Conservation (phyloP, 2,113 vertebrate species). For the Pleuronectes platessa region DNA sequence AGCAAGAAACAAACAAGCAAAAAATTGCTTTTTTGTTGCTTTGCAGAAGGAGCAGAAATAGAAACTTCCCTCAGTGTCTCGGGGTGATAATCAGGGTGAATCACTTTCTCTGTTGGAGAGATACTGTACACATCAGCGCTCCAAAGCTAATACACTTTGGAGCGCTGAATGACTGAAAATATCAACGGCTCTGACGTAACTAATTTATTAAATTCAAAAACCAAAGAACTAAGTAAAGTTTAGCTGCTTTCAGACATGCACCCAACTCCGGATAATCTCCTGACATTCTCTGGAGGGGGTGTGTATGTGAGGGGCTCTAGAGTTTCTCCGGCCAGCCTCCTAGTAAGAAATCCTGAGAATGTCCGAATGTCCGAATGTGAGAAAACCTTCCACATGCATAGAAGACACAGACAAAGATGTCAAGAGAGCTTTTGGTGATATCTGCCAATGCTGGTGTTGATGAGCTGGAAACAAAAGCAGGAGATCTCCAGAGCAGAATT, state of each 20-base stretch:
- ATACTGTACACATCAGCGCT: neutral
- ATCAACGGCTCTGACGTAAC: neutral
- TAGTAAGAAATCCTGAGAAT: no score
- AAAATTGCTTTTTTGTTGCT: slow-evolving; percentile 19
- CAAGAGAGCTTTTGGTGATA: no score
- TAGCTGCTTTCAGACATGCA: neutral
- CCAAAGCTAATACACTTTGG: neutral
- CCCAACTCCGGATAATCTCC: neutral
- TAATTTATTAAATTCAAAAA: slow-evolving; percentile 10
- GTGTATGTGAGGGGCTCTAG: no score
- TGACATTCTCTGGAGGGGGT: neutral
- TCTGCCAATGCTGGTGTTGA: no score
- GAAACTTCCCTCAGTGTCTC: slow-evolving; percentile 10
- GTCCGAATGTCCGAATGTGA: no score
- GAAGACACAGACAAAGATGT: no score
- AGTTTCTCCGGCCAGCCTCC: no score
- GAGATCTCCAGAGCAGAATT: no score
- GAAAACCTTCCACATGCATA: no score
- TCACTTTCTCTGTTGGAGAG: slow-evolving; percentile 8
- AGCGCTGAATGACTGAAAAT: neutral
- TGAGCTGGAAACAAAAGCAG: no score
- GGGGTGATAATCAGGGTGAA: slow-evolving; percentile 22
- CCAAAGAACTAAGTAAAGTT: neutral
- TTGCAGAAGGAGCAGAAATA: slow-evolving; percentile 6
- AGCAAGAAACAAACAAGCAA: slow-evolving; percentile 2